Evolutionary conservation across 2,113 vertebrate species (phyloP), one percentile per base, ranked within the genome.

Genomic region (Grantiella picta): DNA sequence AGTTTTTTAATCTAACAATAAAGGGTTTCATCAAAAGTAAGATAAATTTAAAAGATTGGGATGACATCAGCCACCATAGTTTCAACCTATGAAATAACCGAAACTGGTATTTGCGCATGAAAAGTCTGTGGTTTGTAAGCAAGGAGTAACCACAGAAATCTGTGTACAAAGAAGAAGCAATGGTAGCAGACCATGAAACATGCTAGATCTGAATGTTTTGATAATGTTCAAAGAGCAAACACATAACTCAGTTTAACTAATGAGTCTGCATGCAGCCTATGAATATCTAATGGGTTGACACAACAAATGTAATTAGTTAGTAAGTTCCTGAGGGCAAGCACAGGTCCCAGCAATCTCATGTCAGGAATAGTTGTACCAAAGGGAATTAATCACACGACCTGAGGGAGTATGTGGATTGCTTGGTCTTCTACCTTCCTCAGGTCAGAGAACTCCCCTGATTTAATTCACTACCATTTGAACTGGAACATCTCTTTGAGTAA

Each of bases 251-350:
- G 54, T 52, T 82, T 66, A 86, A 84, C 53, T 82, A 86, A 88
- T 24, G 44, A 90, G 71, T 56, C 90, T 90, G n/a, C 27, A 35
- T 60, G 85, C 88, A 89, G 82, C 64, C 73, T 81, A 1, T 88
- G 87, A 93, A 64, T 49, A 86, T 44, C 78, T 95, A 82, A 94
- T 86, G 63, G 59, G 75, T 78, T 95, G 96, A 91, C 82, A 96
- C 72, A 96, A 94, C 88, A 95, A 86, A 94, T 0, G 5, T 92
- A 96, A 88, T 92, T 83, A 83, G 79, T 77, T 65, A 61, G 0
- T 42, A 63, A 83, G 68, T 78, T 94, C 85, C 92, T 64, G 90
- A 95, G 82, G 95, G 93, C 68, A 94, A 86, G 72, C 59, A 53
- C 88, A 88, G 85, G 65, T 86, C 85, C 33, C 5, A 86, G 80